Conservation (phyloP, 2,113 vertebrate genomes). For the Eublepharis macularius region DNA sequence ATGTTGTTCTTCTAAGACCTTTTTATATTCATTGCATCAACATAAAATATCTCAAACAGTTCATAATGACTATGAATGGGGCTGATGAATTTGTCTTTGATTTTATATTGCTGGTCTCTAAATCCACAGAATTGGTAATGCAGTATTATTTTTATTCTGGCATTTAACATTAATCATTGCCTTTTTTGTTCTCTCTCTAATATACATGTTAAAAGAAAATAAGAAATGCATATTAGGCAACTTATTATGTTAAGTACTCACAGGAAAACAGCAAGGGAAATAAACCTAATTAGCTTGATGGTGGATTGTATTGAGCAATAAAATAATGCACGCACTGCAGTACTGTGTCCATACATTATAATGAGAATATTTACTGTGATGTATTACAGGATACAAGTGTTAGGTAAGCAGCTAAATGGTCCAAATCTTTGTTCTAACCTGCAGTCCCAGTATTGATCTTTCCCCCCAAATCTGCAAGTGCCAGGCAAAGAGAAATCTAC, state of each 20-base stretch:
- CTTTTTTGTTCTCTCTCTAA: neutral
- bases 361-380: neutral
- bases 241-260: slow-evolving; percentile 56
- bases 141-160: slow-evolving; percentile 54
- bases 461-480: neutral
- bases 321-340: rapidly evolving
- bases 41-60: neutral
- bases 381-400: neutral
- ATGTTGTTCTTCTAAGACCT: neutral
- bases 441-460: neutral
- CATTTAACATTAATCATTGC: slow-evolving; percentile 28
- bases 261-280: slow-evolving; percentile 15
- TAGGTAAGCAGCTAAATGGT: neutral
- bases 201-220: slow-evolving; percentile 50
- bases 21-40: neutral
- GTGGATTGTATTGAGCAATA: slow-evolving; percentile 42
- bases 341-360: neutral
- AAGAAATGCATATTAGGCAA: slow-evolving; percentile 40
- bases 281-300: slow-evolving; percentile 38
- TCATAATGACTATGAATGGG: slow-evolving; percentile 20
- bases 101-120: slow-evolving; percentile 19
- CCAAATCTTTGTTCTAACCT: neutral
- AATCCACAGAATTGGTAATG: slow-evolving; percentile 44
- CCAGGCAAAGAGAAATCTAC: neutral
- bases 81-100: slow-evolving; percentile 33